Evolutionary conservation across 2,113 vertebrate species (phyloP), one percentile per base, ranked within the genome.

Genomic region (Oreotrochilus melanogaster): DNA sequence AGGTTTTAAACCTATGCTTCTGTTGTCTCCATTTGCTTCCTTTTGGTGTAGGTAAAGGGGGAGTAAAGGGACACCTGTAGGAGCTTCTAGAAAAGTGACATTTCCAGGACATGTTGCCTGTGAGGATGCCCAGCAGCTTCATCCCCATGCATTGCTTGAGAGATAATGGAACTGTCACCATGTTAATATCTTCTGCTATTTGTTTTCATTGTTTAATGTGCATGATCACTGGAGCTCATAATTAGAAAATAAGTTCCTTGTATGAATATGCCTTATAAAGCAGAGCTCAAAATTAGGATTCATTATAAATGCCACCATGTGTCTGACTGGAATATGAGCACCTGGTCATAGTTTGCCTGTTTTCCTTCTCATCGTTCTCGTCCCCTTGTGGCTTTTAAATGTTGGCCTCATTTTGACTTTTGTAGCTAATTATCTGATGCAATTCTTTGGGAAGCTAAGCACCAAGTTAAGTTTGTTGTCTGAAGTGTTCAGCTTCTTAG

Each of bases 191-290:
- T 95, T 14, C 56, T 92, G 90, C 75, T 2, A 0, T 92, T 96
- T 96, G 79, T 95, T 96, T 95, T 81, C 86, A 75, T 93, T 96
- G 93, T 88, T 96, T 96, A 97, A 93, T 86, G 72, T 94, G 95
- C 88, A 86, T 74, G 93, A 87, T 88, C 92, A 96, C 82, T 96
- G 95, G 88, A 96, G 92, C 96, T 96, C 88, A 86, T 96, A 96
- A 96, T 95, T 95, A 93, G 92, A 96, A 96, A 96, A 88, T 89
- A 96, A 92, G 86, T 93, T 96, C 57, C 71, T 96, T 97, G 92
- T 88, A 96, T 82, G 79, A 95, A 83, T 73, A 78, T 74, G 75
- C 75, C 75, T 90, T 92, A 86, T 92, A 95, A 95, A 92, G 82
- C 65, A 95, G 82, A 93, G 69, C 75, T 80, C 48, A 74, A 54